Conservation (phyloP, 2,797 vertebrate genomes). For the Myotis pilosus region DNA sequence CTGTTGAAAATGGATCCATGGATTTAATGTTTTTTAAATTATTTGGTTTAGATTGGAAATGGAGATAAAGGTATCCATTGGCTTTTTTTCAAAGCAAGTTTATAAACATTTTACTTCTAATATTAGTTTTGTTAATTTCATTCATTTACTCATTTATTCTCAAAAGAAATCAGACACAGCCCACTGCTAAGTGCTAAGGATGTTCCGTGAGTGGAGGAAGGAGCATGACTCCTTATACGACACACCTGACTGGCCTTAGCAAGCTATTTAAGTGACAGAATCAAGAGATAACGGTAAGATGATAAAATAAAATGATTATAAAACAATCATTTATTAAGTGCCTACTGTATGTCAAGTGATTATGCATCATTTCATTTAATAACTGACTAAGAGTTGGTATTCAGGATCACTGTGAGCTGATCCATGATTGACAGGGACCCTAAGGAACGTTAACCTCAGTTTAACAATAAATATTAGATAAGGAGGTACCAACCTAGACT, state of each 20-base stretch:
- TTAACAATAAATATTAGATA: constrained; percentile 28
- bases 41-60: background rate
- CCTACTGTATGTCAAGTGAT: background rate
- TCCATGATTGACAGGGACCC: background rate
- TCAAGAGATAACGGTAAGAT: background rate
- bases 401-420: background rate
- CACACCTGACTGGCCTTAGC: background rate
- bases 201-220: background rate
- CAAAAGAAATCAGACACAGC: constrained; percentile 11
- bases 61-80: background rate
- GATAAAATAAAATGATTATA: background rate
- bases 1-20: background rate
- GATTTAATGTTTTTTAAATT: background rate
- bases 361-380: constrained; percentile 16
- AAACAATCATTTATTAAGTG: background rate
- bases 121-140: background rate
- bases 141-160: background rate
- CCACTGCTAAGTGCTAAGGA: background rate
- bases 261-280: background rate
- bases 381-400: background rate
- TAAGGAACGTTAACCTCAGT: background rate
- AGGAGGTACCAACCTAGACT: background rate
- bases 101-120: constrained; percentile 29
- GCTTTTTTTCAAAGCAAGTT: background rate
- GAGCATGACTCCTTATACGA: background rate